Evolutionary conservation across 2,888 invertebrate genomes (phyloP).

Genomic region (Eupeodes latifasciatus): DNA sequence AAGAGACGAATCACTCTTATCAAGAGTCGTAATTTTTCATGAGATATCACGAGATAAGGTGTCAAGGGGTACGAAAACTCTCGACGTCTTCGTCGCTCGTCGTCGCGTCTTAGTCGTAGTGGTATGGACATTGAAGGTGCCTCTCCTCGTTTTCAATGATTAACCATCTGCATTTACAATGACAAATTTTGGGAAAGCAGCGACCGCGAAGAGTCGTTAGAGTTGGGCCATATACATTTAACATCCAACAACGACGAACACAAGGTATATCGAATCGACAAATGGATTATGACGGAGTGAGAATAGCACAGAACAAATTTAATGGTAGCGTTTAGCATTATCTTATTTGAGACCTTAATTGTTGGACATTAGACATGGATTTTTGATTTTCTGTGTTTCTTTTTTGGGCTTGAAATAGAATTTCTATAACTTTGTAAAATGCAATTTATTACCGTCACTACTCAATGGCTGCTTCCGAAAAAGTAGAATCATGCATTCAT

Average conservation of each 20-base stretch:
- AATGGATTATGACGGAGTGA: slow-evolving; percentile 73
- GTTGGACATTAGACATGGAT: slow-evolving; percentile 60
- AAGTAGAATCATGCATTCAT: background rate
- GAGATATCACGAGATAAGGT: slow-evolving; percentile 72
- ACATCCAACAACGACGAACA: slow-evolving; percentile 11
- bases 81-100: background rate
- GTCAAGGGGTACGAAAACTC: slow-evolving; percentile 60
- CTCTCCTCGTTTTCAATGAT: slow-evolving; percentile 73
- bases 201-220: slow-evolving; percentile 47
- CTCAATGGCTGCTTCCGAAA: slow-evolving; percentile 47
- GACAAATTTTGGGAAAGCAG: slow-evolving; percentile 76
- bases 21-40: slow-evolving; percentile 76
- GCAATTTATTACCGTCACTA: slow-evolving; percentile 41
- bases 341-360: slow-evolving; percentile 63
- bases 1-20: slow-evolving; percentile 76
- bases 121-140: slow-evolving; percentile 46
- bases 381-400: background rate
- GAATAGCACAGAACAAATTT: slow-evolving; percentile 70
- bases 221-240: slow-evolving; percentile 50
- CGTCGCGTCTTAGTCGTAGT: too few relatives aligned
- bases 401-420: slow-evolving; percentile 1
- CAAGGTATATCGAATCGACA: slow-evolving; percentile 58
- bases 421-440: background rate
- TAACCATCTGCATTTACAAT: slow-evolving; percentile 76
- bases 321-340: slow-evolving; percentile 74